These are phyloP conservation scores for Corvus moneduloides DNA, from an alignment of 2,113 vertebrate species.

Conservation along the genomic window DNA sequence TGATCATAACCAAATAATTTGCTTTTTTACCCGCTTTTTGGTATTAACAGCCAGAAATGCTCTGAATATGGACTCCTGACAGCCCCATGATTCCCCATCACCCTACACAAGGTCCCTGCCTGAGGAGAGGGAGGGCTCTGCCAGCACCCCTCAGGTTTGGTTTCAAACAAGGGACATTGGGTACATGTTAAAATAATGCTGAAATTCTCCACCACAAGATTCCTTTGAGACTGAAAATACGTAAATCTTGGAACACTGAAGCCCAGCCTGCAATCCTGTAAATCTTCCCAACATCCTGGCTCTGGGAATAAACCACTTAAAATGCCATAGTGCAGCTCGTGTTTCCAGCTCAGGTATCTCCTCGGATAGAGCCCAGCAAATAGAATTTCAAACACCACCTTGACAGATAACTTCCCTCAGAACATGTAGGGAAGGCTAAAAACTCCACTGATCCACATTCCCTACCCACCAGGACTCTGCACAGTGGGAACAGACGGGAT, in stretches of 20 bases:
- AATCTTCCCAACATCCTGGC: not conserved
- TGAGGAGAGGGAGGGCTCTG: not conserved
- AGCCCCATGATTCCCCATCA: rapidly evolving
- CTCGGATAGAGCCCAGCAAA: not conserved
- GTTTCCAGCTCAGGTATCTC: not conserved
- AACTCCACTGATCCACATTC: not conserved
- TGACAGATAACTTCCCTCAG: not conserved
- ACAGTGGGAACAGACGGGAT: not conserved
- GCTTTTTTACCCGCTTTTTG: not conserved
- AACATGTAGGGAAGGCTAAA: not conserved
- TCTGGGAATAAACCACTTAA: not conserved
- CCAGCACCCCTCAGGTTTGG: not conserved
- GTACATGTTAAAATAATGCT: not conserved
- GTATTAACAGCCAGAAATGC: not conserved
- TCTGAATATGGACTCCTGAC: rapidly evolving
- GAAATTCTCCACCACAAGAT: not conserved
- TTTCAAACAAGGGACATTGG: not conserved
- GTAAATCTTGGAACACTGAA: not conserved
- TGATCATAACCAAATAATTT: not conserved
- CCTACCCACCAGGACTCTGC: not conserved
- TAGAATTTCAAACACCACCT: not conserved
- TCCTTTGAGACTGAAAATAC: rapidly evolving
- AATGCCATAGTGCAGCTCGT: not conserved
- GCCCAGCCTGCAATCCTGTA: not conserved
- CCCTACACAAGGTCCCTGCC: rapidly evolving